Conservation (phyloP, 2,888 invertebrate species). For the Patella caerulea region DNA sequence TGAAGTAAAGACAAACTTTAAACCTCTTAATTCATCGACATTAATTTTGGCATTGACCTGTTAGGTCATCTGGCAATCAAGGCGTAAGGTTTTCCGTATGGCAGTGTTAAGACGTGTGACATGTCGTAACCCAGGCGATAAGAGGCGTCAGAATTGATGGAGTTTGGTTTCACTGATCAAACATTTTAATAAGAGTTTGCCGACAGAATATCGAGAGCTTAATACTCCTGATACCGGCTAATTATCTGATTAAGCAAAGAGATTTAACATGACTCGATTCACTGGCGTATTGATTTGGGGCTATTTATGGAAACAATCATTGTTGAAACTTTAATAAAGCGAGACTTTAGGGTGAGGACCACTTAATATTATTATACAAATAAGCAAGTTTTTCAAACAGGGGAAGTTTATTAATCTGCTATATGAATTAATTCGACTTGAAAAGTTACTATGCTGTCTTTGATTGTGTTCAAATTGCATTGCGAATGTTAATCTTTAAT, state of each 20-base stretch:
- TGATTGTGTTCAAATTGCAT: background rate
- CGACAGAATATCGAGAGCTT: slow-evolving; percentile 10
- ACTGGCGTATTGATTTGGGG: background rate
- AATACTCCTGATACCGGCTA: slow-evolving; percentile 2
- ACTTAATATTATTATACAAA: too few species aligned
- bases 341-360: background rate
- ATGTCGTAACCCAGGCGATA: background rate
- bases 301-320: background rate
- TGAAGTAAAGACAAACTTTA: too few species aligned
- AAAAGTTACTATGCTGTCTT: background rate
- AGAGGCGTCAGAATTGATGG: background rate
- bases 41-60: too few species aligned
- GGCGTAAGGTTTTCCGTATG: slow-evolving; percentile 2
- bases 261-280: slow-evolving; percentile 5
- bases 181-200: slow-evolving; percentile 9
- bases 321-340: slow-evolving; percentile 9
- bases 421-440: slow-evolving; percentile 4
- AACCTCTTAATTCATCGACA: too few species aligned
- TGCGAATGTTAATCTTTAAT: too few species aligned
- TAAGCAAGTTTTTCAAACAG: too few species aligned
- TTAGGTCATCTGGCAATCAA: background rate
- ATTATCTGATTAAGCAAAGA: background rate
- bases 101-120: slow-evolving; percentile 10
- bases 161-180: slow-evolving; percentile 5
- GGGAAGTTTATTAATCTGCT: background rate